Evolutionary conservation across 64 coral and sea anemone species (phyloP).

Genomic region (Platygyra sinensis): DNA sequence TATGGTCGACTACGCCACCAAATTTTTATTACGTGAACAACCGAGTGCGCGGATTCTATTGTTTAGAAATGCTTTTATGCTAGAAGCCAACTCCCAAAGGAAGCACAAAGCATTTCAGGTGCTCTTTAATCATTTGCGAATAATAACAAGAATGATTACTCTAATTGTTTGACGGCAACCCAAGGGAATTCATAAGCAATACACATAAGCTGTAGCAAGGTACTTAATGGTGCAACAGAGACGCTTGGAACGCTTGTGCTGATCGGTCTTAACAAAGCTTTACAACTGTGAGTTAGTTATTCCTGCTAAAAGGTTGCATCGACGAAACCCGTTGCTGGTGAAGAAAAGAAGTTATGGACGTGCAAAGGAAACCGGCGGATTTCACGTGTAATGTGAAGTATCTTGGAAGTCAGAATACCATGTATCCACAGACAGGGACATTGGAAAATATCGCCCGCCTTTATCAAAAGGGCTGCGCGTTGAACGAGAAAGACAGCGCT

Average conservation of each 20-base stretch:
- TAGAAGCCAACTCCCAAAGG: background rate
- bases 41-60: background rate
- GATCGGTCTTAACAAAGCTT: background rate
- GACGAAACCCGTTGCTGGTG: background rate
- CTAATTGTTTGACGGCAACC: conserved; percentile 33
- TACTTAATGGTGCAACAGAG: background rate
- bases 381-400: conserved; percentile 49
- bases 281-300: background rate
- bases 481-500: conserved; percentile 14
- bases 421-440: conserved; percentile 49
- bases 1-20: background rate
- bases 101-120: background rate
- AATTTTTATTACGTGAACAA: conserved; percentile 4
- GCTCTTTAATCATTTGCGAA: conserved; percentile 11
- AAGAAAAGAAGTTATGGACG: background rate
- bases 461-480: conserved; percentile 57
- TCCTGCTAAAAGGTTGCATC: background rate
- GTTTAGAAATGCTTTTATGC: background rate
- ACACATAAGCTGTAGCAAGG: background rate
- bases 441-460: conserved; percentile 56
- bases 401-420: conserved; percentile 32
- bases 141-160: conserved; percentile 11
- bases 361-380: background rate
- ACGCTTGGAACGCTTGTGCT: background rate
- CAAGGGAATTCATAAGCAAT: conserved; percentile 1